phyloP scores from a whole-genome alignment of 2,888 invertebrate genomes.

The Zaprionus obscuricornis region DNA sequence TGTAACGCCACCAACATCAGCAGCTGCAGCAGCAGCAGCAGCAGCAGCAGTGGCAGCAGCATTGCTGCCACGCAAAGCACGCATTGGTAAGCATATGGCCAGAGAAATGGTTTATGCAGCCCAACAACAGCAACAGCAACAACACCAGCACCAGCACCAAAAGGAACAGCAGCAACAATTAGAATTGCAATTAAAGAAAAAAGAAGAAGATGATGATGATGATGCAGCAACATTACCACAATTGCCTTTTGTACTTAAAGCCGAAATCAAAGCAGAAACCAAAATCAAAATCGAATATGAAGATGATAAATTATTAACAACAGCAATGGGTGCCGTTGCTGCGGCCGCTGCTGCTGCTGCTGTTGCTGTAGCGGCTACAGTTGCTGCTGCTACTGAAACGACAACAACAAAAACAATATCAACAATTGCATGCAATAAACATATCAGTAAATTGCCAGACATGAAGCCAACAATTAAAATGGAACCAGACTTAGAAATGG shows the following conservation, averaged over 20 bases:
- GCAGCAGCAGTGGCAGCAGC: slow-evolving; percentile 45
- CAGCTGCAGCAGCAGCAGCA: slow-evolving; percentile 55
- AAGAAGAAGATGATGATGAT: slow-evolving; percentile 22
- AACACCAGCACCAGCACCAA: slow-evolving; percentile 27
- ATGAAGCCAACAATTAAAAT: slow-evolving; percentile 81
- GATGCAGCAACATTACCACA: slow-evolving; percentile 45
- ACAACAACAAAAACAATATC: slow-evolving; percentile 10
- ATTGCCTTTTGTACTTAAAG: slow-evolving; percentile 78
- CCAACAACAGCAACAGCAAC: slow-evolving; percentile 50
- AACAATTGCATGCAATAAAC: slow-evolving; percentile 50
- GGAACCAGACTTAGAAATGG: slow-evolving; percentile 67
- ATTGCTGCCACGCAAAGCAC: slow-evolving; percentile 84
- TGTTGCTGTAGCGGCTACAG: slow-evolving; percentile 23
- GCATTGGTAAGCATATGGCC: slow-evolving; percentile 88
- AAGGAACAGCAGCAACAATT: slow-evolving; percentile 27
- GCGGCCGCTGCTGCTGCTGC: slow-evolving; percentile 31
- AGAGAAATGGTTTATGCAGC: slow-evolving; percentile 84
- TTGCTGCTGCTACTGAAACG: slow-evolving; percentile 17
- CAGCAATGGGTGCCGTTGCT: slow-evolving; percentile 33
- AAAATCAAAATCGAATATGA: slow-evolving; percentile 83
- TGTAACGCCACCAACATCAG: slow-evolving; percentile 85
- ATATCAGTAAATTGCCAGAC: slow-evolving; percentile 68
- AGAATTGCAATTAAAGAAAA: slow-evolving; percentile 20
- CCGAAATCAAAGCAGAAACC: slow-evolving; percentile 82
- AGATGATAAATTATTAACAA: too few relatives aligned